Base-by-base conservation (phyloP, 2,113 vertebrate genomes). In the Agapornis roseicollis region DNA sequence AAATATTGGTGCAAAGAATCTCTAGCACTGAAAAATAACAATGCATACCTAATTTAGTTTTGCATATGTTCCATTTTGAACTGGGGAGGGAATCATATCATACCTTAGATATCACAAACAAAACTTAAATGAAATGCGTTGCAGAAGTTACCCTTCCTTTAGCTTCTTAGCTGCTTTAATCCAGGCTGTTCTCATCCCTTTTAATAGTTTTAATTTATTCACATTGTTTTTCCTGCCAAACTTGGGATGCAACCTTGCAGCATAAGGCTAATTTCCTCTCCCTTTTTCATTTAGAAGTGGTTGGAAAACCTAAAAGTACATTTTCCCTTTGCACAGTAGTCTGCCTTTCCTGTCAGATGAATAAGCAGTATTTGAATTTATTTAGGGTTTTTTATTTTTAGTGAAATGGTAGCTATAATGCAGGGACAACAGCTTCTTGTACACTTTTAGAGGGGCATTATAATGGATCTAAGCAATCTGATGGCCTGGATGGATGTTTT, bases 61-160 rank as follows among this genome's bases (percentile, higher is more conserved):
- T 78, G 12, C 2, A 1, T 74, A 25, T 41, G 8, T 55, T 80
- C 20, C 5, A 35, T 79, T 90, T 74, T 79, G 55, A 92, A 78
- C 24, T 61, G 13, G 2, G 3, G 5, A 0, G 11, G 13, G 3
- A 24, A 20, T 53, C 7, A 5, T 42, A 10, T 39, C 0, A 0
- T n/a, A 12, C 47, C 65, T 50, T 53, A 41, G 17, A 44, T 76
- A 42, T 4, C 22, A 2, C 13, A 66, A 84, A 55, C 15, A 53
- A 52, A 89, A 80, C 44, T 76, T 41, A 47, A 58, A 56, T 39
- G 0, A 49, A 72, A n/a, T 47, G 10, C 37, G 85, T 53, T 12
- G 25, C 13, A 89, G 46, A 85, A 88, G 78, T 46, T 66, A 37
- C 14, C 10, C 6, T 83, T 91, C 19, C 25, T 85, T 93, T 58